phyloP scores from a whole-genome alignment of 1,140 invertebrate species.

The Euwallacea fornicatus region DNA sequence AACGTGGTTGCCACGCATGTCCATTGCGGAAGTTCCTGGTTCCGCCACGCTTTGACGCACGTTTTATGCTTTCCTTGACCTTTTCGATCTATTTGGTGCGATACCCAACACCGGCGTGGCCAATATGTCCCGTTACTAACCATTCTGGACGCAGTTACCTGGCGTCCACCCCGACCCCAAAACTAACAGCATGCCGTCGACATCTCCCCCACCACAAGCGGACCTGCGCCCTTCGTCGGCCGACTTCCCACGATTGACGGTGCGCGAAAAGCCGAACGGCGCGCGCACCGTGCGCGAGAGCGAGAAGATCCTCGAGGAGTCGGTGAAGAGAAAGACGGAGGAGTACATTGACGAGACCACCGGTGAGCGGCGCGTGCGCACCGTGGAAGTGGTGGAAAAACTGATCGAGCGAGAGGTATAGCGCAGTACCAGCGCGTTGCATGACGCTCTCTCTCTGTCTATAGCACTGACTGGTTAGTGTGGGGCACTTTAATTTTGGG shows the following conservation, averaged over 20 bases:
- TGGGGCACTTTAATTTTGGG: conserved; percentile 27
- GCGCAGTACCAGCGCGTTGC: conserved; percentile 40
- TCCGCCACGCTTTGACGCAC: too few species aligned
- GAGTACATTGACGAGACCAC: conserved; percentile 84
- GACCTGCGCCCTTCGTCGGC: conserved; percentile 61
- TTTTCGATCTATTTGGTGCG: background rate
- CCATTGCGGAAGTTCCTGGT: too few species aligned
- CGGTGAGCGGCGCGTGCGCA: conserved; percentile 81
- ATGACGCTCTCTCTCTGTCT: conserved; percentile 40
- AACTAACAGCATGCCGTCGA: conserved; percentile 39
- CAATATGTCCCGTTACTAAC: conserved; percentile 28
- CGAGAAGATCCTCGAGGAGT: conserved; percentile 86
- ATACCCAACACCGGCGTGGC: too few species aligned
- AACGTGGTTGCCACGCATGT: too few species aligned
- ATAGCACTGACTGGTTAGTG: conserved; percentile 40
- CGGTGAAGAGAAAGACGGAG: conserved; percentile 81
- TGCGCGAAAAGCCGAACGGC: conserved; percentile 78
- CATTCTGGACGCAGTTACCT: conserved; percentile 30
- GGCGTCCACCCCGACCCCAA: conserved; percentile 25
- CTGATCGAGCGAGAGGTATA: conserved; percentile 92
- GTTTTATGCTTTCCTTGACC: background rate
- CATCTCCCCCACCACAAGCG: conserved; percentile 8
- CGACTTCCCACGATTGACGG: conserved; percentile 79
- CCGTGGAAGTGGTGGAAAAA: conserved; percentile 91
- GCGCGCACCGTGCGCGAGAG: conserved; percentile 80